A percentile compares a stretch with the other conserved stretches of the same genome.
These are phyloP conservation scores for Brachyhypopomus gauderio DNA, from an alignment of 2,113 vertebrate genomes.

Conservation along the genomic window DNA sequence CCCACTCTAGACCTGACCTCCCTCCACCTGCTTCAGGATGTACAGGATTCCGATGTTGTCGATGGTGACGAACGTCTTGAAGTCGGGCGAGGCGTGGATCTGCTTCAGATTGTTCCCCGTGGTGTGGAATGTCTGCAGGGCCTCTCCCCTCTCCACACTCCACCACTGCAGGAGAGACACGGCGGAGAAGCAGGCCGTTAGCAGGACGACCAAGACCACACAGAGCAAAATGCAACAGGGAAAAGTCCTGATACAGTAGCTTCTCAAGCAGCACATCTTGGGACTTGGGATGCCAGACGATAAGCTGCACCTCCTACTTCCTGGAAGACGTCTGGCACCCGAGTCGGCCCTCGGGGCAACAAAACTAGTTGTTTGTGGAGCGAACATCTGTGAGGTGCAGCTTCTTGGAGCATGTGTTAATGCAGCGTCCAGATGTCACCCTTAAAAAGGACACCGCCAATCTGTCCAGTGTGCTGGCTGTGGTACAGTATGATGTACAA, in stretches of 20 bases:
- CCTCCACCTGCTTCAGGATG: conserved; percentile 77
- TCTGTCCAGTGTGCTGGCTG: not conserved
- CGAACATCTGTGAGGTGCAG: not conserved
- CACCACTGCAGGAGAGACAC: conserved; percentile 83
- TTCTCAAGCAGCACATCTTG: conserved; percentile 8
- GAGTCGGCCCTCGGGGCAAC: not conserved
- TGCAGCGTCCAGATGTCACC: not conserved
- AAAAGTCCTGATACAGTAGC: not conserved
- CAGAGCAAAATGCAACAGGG: not conserved
- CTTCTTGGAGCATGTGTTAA: not conserved
- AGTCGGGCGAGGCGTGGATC: conserved; percentile 85
- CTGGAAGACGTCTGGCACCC: not conserved
- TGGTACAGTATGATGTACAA: not conserved
- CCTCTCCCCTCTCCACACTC: conserved; percentile 83
- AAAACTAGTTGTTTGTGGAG: too few relatives aligned
- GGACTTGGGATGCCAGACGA: conserved; percentile 7
- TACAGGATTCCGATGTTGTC: conserved; percentile 96
- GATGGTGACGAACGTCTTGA: conserved; percentile 89
- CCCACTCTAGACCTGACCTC: conserved; percentile 25
- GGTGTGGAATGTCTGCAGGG: conserved; percentile 92
- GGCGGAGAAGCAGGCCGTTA: not conserved
- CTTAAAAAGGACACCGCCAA: not conserved
- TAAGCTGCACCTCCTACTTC: not conserved
- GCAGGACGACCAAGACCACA: too few relatives aligned
- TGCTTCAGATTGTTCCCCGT: conserved; percentile 88